These are phyloP conservation scores for Syngnathus rostellatus DNA, from an alignment of 2,797 vertebrate genomes.

Conservation along the genomic window DNA sequence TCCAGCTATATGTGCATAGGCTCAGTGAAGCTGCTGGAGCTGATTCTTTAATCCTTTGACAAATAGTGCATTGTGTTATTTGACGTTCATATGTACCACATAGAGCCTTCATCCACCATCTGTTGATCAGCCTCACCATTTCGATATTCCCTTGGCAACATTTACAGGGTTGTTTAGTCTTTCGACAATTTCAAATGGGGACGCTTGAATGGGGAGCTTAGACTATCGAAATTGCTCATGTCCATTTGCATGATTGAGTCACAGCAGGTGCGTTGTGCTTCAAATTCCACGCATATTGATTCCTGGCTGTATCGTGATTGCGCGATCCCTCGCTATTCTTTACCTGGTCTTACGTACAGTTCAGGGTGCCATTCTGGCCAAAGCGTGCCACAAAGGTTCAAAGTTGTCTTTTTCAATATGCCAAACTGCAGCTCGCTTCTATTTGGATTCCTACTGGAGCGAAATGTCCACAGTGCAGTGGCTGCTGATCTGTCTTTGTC, in stretches of 20 bases:
- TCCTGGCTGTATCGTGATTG: too few relatives aligned
- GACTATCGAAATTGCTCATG: neutral
- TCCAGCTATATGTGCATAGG: neutral
- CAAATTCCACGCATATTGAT: neutral
- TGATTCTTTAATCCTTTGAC: conserved; percentile 31
- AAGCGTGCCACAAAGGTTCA: too few relatives aligned
- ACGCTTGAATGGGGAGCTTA: neutral
- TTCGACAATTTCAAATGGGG: neutral
- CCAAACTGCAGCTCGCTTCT: neutral
- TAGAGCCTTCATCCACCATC: conserved; percentile 21
- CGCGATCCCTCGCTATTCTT: neutral
- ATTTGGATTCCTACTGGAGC: neutral
- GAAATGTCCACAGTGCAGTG: neutral
- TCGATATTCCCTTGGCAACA: too few relatives aligned
- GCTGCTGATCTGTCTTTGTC: neutral
- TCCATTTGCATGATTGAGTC: neutral
- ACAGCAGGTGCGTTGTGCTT: neutral
- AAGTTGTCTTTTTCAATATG: neutral
- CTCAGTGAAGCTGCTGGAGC: conserved; percentile 11
- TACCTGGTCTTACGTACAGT: neutral
- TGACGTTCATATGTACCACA: neutral
- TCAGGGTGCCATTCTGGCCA: too few relatives aligned
- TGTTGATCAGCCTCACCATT: conserved; percentile 18
- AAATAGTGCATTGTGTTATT: conserved; percentile 27
- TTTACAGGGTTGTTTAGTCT: neutral